Evolutionary conservation across 2,113 vertebrate genomes (phyloP).

Genomic region (Sterrhoptilus dennistouni): DNA sequence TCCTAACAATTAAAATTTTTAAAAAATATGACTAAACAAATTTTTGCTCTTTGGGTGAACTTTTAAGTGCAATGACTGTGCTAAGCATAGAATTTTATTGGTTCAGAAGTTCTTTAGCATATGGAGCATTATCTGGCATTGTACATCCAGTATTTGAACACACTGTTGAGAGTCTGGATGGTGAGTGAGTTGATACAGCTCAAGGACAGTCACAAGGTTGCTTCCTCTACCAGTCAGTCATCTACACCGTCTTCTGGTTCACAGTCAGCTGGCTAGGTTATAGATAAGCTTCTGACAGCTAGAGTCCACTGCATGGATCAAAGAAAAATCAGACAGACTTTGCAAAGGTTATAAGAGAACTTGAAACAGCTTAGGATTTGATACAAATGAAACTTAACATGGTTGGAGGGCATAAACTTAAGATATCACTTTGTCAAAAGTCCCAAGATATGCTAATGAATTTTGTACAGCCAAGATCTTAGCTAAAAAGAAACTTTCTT

Average conservation of each 20-base stretch:
- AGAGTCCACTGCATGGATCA: neutral
- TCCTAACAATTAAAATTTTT: neutral
- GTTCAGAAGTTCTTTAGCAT: neutral
- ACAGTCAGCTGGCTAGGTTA: neutral
- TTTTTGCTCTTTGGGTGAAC: neutral
- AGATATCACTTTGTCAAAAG: neutral
- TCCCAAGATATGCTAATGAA: neutral
- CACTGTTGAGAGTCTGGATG: neutral
- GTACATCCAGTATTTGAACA: neutral
- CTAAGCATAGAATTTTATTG: neutral
- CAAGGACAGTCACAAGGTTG: neutral
- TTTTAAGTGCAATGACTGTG: neutral
- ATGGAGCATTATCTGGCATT: neutral
- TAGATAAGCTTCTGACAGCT: neutral
- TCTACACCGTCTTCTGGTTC: neutral
- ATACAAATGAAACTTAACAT: neutral
- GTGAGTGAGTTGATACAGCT: neutral
- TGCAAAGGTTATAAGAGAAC: neutral
- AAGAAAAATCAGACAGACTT: neutral
- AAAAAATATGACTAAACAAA: neutral
- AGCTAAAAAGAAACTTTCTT: neutral
- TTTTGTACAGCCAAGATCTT: neutral
- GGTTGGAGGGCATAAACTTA: neutral
- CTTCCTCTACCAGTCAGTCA: neutral
- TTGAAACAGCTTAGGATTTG: neutral